Evolutionary conservation across 2,797 vertebrate species (phyloP).

Genomic region (Lagocephalus sceleratus): DNA sequence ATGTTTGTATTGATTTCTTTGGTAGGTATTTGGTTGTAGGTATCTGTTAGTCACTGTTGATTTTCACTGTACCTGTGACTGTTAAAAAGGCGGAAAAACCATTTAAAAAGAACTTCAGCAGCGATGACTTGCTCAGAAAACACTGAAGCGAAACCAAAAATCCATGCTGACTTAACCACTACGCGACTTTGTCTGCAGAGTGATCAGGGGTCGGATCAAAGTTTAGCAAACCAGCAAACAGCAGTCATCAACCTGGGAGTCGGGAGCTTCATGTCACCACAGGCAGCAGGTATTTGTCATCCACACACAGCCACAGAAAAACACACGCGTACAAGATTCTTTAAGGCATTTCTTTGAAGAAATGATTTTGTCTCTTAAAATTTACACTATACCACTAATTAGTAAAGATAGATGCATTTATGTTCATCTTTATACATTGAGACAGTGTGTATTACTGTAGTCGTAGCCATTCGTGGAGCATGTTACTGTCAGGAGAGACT

Average conservation of each 20-base stretch:
- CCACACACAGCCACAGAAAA: not conserved
- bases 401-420: slow-evolving; percentile 39
- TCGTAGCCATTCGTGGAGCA: slow-evolving; percentile 50
- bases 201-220: slow-evolving; percentile 88
- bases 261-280: slow-evolving; percentile 90
- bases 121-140: slow-evolving; percentile 2
- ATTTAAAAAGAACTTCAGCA: not conserved
- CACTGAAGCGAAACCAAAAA: slow-evolving; percentile 8
- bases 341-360: slow-evolving; percentile 16
- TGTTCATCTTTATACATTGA: slow-evolving; percentile 39
- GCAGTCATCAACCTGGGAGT: slow-evolving; percentile 94
- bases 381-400: slow-evolving; percentile 39
- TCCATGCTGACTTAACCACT: not conserved
- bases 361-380: slow-evolving; percentile 26
- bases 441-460: slow-evolving; percentile 38
- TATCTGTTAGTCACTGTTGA: no score
- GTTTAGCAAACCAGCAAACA: slow-evolving; percentile 88
- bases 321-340: not conserved
- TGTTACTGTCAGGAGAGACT: slow-evolving; percentile 61
- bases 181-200: slow-evolving; percentile 66
- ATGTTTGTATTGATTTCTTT: no score
- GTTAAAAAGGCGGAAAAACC: no score
- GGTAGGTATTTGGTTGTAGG: no score
- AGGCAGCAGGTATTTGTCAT: slow-evolving; percentile 83
- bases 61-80: no score